Base-by-base conservation (phyloP, 2,113 vertebrate species). In the Puma concolor region DNA sequence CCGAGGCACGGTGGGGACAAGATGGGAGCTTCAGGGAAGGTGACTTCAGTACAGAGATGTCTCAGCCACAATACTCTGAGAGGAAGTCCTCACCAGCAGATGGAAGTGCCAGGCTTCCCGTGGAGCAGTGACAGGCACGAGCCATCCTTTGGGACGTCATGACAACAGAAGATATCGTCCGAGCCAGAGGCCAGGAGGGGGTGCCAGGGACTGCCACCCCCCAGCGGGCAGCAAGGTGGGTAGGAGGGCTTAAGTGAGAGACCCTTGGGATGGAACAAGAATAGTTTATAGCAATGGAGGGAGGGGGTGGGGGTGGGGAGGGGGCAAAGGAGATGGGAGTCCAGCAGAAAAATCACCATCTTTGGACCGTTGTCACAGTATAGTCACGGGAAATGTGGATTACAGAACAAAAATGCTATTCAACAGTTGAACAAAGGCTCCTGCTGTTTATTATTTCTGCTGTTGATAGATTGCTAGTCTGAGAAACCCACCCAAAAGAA, bases 301-400 rank as follows among this genome's bases (percentile, higher is more conserved):
- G 74, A 17, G 21, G 33, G 25, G 5, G 9, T 33, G 2, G 19
- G 31, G 19, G 38, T 0, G 0, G 25, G 4, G 12, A 7, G 0
- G 0, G 16, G 4, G 11, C 36, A 67, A 11, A 38, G 33, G 4
- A 48, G 17, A 4, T 0, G 1, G n/a, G 44, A 23, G 19, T 29
- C 23, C 21, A 17, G 13, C 23, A 27, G 63, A 29, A 9, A 16
- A 48, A 4, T 21, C 13, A 0, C 10, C 14, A 7, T 4, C 13
- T 12, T 23, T 14, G n/a, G 41, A 48, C 83, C 3, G 4, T n/a
- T 31, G 5, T 27, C 33, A 1, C 0, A 2, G 12, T 31, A 1
- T 21, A 31, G 71, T n/a, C 44, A 11, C 0, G 17, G 31, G 29
- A 77, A 41, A 14, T 25, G 14, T 0, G 5, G 19, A 3, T 5